Evolutionary conservation across 2,797 vertebrate genomes (phyloP).

Genomic region (Scolopax bukidnonensis): DNA sequence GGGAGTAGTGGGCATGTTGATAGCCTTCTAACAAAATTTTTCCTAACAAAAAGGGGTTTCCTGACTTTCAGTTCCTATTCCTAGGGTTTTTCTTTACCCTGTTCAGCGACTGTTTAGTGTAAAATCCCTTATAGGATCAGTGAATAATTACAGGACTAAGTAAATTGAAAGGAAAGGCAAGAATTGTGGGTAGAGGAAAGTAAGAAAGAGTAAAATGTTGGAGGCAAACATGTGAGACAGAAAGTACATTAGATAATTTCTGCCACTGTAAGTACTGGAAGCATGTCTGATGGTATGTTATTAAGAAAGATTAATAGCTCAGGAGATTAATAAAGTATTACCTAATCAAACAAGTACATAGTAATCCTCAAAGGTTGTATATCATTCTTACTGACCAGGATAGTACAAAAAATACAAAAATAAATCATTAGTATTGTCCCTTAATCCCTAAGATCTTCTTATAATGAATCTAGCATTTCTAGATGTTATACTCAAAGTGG

Average conservation of each 20-base stretch:
- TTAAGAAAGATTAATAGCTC: neutral
- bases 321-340: neutral
- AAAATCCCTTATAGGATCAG: neutral
- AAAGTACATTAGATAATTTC: neutral
- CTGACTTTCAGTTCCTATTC: neutral
- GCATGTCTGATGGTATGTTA: neutral
- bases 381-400: neutral
- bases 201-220: neutral
- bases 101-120: neutral
- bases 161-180: neutral
- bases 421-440: neutral
- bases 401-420: neutral
- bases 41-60: neutral
- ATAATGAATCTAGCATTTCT: neutral
- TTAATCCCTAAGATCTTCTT: neutral
- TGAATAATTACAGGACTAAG: neutral
- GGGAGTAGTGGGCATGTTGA: rapidly evolving
- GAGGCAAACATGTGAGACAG: neutral
- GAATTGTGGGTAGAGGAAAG: neutral
- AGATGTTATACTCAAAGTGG: neutral
- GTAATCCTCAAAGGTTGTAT: neutral
- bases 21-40: neutral
- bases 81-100: neutral
- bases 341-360: neutral
- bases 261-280: neutral